A percentile compares a stretch with the other conserved stretches of the same genome.
These are phyloP conservation scores for Ammodytes dubius DNA, from an alignment of 2,113 vertebrate genomes.

Conservation along the genomic window DNA sequence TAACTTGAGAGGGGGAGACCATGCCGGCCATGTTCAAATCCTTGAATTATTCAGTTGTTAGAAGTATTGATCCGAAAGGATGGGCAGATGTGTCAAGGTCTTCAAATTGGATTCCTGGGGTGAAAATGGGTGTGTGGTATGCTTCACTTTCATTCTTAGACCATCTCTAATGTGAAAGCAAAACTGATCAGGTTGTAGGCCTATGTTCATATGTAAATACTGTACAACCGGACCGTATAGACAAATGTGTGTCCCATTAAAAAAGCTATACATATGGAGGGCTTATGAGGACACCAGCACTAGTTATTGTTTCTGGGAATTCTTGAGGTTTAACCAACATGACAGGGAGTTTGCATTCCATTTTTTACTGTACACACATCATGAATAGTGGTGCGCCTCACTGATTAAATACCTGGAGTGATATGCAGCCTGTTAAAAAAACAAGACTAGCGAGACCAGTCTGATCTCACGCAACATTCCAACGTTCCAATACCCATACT, in stretches of 20 bases:
- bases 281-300: background rate
- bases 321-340: background rate
- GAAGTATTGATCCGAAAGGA: conserved; percentile 45
- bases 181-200: background rate
- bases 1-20: background rate
- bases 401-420: background rate
- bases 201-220: background rate
- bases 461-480: background rate
- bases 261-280: background rate
- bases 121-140: conserved; percentile 40
- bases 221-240: no score
- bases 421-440: background rate
- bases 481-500: no score
- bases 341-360: background rate
- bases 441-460: background rate
- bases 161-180: background rate
- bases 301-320: background rate
- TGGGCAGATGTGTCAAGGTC: conserved; percentile 34
- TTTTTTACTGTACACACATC: background rate
- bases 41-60: conserved; percentile 27
- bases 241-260: background rate
- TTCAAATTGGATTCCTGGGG: conserved; percentile 48
- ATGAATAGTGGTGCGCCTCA: background rate
- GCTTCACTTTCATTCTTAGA: conserved; percentile 23
- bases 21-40: conserved; percentile 16